Conservation (phyloP, 2,888 invertebrate species). For the Mallateleia sp. region DNA sequence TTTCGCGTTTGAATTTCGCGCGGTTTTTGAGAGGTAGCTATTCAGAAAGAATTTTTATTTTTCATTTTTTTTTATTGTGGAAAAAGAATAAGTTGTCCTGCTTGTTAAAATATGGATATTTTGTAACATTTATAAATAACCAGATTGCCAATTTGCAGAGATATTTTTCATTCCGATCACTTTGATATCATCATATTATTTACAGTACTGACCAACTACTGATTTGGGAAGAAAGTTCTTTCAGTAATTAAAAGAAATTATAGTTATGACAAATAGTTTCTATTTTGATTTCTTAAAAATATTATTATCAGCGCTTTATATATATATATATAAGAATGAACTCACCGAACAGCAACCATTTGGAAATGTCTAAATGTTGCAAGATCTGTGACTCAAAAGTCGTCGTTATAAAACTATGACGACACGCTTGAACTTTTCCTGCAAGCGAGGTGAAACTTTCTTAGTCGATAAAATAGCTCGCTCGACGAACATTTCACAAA, state of each 20-base stretch:
- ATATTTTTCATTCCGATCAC: background rate
- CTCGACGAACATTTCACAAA: constrained; percentile 21
- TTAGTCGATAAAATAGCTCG: constrained; percentile 21
- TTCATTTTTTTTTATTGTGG: too few species aligned
- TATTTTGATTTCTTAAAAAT: background rate
- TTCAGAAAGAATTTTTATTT: too few species aligned
- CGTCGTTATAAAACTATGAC: constrained; percentile 38
- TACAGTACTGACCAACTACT: background rate
- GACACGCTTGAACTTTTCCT: background rate
- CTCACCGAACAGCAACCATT: constrained; percentile 61
- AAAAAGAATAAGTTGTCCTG: too few species aligned
- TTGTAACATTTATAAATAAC: constrained; percentile 59
- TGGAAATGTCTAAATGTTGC: constrained; percentile 61
- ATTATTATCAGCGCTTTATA: background rate
- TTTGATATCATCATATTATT: background rate
- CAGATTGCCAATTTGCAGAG: constrained; percentile 1
- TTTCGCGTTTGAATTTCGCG: background rate
- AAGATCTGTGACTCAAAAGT: constrained; percentile 40
- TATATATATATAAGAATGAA: constrained; percentile 19
- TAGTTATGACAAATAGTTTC: background rate
- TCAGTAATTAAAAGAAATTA: too few species aligned
- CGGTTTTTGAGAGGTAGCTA: too few species aligned
- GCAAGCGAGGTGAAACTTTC: constrained; percentile 2
- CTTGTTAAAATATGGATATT: constrained; percentile 23
- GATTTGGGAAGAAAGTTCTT: background rate